A percentile compares a stretch with the other conserved stretches of the same genome.
These are phyloP conservation scores for Aptenodytes forsteri DNA, from an alignment of 2,113 vertebrate genomes.

Conservation along the genomic window DNA sequence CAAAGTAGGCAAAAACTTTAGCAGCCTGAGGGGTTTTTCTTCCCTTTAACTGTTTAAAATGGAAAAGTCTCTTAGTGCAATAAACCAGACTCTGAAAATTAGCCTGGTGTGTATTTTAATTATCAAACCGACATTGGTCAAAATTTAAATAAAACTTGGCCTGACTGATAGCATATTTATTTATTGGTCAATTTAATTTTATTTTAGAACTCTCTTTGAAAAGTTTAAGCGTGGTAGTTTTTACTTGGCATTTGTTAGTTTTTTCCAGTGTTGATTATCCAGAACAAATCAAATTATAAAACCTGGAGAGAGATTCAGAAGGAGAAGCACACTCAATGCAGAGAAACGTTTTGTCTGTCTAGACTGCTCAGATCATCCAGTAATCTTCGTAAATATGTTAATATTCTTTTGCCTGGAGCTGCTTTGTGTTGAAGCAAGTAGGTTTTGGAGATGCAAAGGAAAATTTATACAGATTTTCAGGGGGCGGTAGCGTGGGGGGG, in stretches of 20 bases:
- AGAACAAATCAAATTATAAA: constrained; percentile 9
- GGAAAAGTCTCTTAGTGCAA: neutral
- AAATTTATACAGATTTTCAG: constrained; percentile 39
- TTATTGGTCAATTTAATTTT: neutral
- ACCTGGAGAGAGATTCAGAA: neutral
- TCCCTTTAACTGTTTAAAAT: constrained; percentile 20
- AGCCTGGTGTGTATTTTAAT: neutral
- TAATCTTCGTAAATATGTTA: constrained; percentile 49
- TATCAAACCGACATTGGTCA: accelerated
- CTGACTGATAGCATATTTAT: neutral
- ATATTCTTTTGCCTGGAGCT: constrained; percentile 25
- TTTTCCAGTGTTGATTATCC: neutral
- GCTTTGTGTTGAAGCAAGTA: neutral
- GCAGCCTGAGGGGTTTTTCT: constrained; percentile 47
- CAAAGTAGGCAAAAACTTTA: constrained; percentile 59
- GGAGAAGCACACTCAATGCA: neutral
- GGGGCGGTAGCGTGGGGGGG: neutral
- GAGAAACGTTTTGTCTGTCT: constrained; percentile 14
- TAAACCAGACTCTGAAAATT: neutral
- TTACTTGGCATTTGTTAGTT: neutral
- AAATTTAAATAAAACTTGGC: neutral
- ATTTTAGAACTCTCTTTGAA: neutral
- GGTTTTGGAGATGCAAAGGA: constrained; percentile 20
- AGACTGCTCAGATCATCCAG: constrained; percentile 15
- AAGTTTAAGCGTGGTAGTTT: neutral